Evolutionary conservation across 2,888 invertebrate genomes (phyloP).

Genomic region (Nomada goodeniana): DNA sequence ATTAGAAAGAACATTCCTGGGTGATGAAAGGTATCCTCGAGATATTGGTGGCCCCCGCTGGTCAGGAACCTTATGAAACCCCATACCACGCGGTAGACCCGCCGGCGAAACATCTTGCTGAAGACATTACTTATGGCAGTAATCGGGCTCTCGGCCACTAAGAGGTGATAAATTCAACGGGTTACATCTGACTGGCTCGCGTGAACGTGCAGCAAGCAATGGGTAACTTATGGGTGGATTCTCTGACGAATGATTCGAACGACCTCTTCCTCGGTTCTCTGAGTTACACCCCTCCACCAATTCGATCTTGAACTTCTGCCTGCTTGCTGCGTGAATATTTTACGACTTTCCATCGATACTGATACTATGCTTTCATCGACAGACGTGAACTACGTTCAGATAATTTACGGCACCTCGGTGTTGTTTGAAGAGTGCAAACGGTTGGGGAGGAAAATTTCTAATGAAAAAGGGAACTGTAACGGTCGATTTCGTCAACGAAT

Average conservation of each 20-base stretch:
- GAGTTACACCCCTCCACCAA: constrained; percentile 32
- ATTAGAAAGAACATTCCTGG: constrained; percentile 22
- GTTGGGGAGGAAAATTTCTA: background rate
- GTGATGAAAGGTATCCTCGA: constrained; percentile 59
- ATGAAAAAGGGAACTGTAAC: too few relatives aligned
- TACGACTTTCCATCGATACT: background rate
- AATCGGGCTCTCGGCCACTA: constrained; percentile 72
- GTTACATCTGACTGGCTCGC: constrained; percentile 73
- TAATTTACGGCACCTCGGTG: background rate
- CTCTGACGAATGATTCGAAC: constrained; percentile 68
- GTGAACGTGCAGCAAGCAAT: constrained; percentile 65
- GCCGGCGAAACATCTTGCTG: constrained; percentile 73
- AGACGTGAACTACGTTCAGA: background rate
- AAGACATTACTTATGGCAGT: constrained; percentile 78
- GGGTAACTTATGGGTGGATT: constrained; percentile 74
- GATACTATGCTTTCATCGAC: background rate
- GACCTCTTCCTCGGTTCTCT: constrained; percentile 63
- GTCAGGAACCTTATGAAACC: constrained; percentile 48
- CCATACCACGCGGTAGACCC: constrained; percentile 65
- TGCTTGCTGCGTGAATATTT: background rate
- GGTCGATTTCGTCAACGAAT: background rate
- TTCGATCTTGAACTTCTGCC: constrained; percentile 7
- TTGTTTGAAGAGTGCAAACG: background rate
- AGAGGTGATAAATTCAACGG: constrained; percentile 78
- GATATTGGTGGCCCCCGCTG: constrained; percentile 54